Percentiles rank a stretch among this genome's conserved stretches.
phyloP scores from a whole-genome alignment of 2,797 vertebrate species.

The Clarias fuscus region DNA sequence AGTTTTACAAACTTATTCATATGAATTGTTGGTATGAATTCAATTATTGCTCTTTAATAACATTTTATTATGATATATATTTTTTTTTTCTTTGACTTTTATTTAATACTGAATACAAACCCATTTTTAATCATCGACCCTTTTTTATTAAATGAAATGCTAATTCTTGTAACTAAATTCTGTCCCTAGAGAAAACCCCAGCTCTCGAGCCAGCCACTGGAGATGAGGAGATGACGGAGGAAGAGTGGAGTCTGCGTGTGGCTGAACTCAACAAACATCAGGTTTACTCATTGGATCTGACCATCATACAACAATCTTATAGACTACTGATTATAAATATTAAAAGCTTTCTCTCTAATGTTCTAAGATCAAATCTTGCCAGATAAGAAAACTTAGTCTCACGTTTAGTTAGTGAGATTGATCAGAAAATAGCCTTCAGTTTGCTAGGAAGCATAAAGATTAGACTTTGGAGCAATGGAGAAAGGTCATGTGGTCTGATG shows the following conservation, averaged over 20 bases:
- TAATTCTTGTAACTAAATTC: not conserved
- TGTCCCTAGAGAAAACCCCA: conserved; percentile 75
- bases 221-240: conserved; percentile 85
- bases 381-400: not conserved
- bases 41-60: not conserved
- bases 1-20: no score
- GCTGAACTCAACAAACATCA: conserved; percentile 96
- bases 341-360: not conserved
- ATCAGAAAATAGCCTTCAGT: no score
- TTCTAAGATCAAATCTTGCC: not conserved
- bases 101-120: not conserved
- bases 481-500: no score
- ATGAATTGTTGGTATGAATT: not conserved
- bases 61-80: not conserved
- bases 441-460: no score
- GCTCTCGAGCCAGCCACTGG: conserved; percentile 66
- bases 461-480: no score
- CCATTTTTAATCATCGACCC: not conserved
- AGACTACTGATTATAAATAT: not conserved
- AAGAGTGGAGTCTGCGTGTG: conserved; percentile 87
- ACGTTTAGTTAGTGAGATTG: no score
- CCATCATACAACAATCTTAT: not conserved
- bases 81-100: not conserved
- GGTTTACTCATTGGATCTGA: conserved; percentile 66
- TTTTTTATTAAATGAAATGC: not conserved